These are phyloP conservation scores for Lasioglossum pauxillum DNA, from an alignment of 2,888 invertebrate genomes.

Conservation along the genomic window DNA sequence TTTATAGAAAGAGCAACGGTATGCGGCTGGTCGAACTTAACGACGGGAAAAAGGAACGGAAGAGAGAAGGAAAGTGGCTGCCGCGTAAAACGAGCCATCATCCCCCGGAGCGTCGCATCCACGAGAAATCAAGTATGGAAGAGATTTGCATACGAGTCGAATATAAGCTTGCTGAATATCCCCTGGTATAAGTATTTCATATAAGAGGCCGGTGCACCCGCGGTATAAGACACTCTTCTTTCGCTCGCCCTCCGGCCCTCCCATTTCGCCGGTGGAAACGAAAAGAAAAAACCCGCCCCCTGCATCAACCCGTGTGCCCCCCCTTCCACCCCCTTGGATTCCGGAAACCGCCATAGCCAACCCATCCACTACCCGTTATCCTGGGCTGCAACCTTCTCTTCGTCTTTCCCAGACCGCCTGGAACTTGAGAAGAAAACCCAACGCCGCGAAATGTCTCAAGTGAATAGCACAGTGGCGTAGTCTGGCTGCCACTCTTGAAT, in stretches of 20 bases:
- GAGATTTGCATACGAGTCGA: constrained; percentile 83
- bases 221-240: constrained; percentile 71
- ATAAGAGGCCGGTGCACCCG: constrained; percentile 74
- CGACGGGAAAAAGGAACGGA: constrained; percentile 37
- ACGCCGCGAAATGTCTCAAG: constrained; percentile 73
- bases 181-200: constrained; percentile 80
- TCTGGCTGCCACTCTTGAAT: constrained; percentile 64
- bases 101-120: constrained; percentile 72
- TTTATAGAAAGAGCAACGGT: constrained; percentile 38
- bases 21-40: constrained; percentile 53
- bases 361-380: constrained; percentile 39
- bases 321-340: constrained; percentile 50
- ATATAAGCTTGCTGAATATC: constrained; percentile 82
- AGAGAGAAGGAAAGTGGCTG: constrained; percentile 59
- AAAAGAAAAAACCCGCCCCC: constrained; percentile 60
- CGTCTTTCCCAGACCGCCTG: constrained; percentile 53
- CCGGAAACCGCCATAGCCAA: constrained; percentile 65
- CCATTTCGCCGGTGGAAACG: constrained; percentile 66
- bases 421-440: constrained; percentile 66
- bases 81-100: constrained; percentile 71
- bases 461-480: constrained; percentile 69
- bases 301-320: neutral
- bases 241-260: constrained; percentile 62
- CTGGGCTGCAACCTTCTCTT: constrained; percentile 46
- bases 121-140: constrained; percentile 82